phyloP scores from a whole-genome alignment of 2,797 vertebrate genomes.

The Siniperca undulata region DNA sequence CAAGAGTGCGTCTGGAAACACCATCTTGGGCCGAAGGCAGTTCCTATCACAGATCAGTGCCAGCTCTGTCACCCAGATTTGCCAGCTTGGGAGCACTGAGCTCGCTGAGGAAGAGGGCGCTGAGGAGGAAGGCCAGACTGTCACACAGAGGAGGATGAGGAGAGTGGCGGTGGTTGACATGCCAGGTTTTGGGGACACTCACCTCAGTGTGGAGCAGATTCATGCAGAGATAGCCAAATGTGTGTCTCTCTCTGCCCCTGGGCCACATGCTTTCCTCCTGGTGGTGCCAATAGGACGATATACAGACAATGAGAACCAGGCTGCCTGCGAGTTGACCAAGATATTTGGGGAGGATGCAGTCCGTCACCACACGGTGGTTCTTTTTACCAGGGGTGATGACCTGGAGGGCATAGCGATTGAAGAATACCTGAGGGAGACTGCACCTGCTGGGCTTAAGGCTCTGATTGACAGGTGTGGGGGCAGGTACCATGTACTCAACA shows the following conservation, averaged over 20 bases:
- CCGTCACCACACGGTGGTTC: conserved; percentile 79
- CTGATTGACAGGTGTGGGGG: conserved; percentile 81
- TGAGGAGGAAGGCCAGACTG: not conserved
- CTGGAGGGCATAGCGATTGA: conserved; percentile 77
- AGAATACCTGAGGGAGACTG: conserved; percentile 69
- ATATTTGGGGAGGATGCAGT: conserved; percentile 82
- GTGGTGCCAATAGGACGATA: conserved; percentile 87
- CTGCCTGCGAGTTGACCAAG: conserved; percentile 65
- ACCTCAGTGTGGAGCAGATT: conserved; percentile 68
- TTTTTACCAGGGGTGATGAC: conserved; percentile 85
- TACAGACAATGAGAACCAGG: conserved; percentile 78
- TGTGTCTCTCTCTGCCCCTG: conserved; percentile 81
- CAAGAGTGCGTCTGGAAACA: conserved; percentile 88
- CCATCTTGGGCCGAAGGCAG: conserved; percentile 80
- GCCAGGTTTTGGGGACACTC: conserved; percentile 87
- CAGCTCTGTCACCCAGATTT: conserved; percentile 81
- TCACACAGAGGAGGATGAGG: conserved; percentile 34
- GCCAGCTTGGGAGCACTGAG: conserved; percentile 69
- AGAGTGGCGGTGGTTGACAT: conserved; percentile 83
- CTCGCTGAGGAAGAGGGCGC: conserved; percentile 44
- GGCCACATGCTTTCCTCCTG: conserved; percentile 88
- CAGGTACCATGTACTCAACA: conserved; percentile 85
- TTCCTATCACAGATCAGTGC: conserved; percentile 81
- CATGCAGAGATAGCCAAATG: conserved; percentile 83
- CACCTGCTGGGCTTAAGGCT: conserved; percentile 71